Evolutionary conservation across 1,140 invertebrate species (phyloP), one percentile per base, ranked within the genome.

Genomic region (Drosophila sproati): DNA sequence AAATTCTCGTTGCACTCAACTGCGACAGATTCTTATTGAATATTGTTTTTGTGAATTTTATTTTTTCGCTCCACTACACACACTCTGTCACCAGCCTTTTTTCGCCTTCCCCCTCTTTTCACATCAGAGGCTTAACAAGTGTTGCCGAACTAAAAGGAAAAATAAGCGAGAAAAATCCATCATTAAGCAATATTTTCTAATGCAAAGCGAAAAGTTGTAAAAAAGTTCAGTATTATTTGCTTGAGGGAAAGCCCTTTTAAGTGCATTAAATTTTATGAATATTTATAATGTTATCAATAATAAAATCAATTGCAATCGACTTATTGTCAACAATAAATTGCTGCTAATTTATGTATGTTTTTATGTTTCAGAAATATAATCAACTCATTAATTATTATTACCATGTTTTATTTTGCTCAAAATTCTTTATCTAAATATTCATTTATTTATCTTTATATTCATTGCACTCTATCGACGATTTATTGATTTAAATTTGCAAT

Each of bases 1-100:
- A 63, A 67, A 60, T 60, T 68, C 55, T 32, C 60, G n/a, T 56
- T 50, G 68, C 68, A 63, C 68, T 47, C 71, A 12, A 62, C 35
- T 74, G 52, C 72, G 66, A 74, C 72, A 52, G 56, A 32, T 70
- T 66, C 57, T 56, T 60, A 61, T 69, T 72, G 70, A 62, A 67
- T 73, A 63, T 71, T 31, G 52, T 64, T 45, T 41, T 32, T 63
- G 8, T 50, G 43, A 43, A n/a, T 43, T 47, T 41, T 35, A 32
- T 48, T 60, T 50, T 59, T 39, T 55, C 29, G 29, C 57, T 48
- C 34, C 45, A 37, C 47, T 66, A 59, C 35, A 47, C 43, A n/a
- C 41, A 10, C 41, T 34, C 4, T 39, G 54, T 55, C 39, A 47
- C 3, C 48, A 47, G 47, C 73, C 64, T 48, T 47, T 12, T 12